A percentile compares a stretch with the other conserved stretches of the same genome.
These are phyloP conservation scores for Cydia strobilella DNA, from an alignment of 1,140 invertebrate genomes.

Conservation along the genomic window DNA sequence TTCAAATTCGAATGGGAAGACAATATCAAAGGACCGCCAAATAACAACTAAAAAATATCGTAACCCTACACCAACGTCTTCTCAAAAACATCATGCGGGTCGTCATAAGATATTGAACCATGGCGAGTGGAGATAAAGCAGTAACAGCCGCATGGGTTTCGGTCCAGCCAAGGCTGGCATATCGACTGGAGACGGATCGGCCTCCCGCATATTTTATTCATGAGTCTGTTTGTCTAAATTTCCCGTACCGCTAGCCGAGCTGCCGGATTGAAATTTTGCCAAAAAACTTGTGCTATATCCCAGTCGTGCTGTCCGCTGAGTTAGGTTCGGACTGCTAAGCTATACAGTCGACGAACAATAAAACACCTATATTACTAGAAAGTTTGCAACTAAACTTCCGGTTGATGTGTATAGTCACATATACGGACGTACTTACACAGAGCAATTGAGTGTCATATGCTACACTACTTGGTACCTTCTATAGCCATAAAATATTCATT, in stretches of 20 bases:
- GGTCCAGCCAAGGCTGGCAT: neutral
- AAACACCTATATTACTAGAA: constrained; percentile 5
- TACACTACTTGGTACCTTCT: neutral
- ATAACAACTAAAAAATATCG: constrained; percentile 30
- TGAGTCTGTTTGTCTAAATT: constrained; percentile 29
- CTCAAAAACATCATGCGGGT: neutral
- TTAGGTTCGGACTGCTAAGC: constrained; percentile 6
- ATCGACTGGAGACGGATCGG: constrained; percentile 24
- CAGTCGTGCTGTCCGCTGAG: constrained; percentile 13
- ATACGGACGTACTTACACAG: neutral
- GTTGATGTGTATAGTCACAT: neutral
- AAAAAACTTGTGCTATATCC: constrained; percentile 25
- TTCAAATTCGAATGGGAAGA: constrained; percentile 29
- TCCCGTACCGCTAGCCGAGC: constrained; percentile 11
- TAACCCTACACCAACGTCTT: constrained; percentile 22
- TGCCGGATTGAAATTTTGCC: constrained; percentile 29
- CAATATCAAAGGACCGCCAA: constrained; percentile 30
- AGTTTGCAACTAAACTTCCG: neutral
- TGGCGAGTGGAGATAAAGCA: neutral
- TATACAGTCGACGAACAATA: neutral
- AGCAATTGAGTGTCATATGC: neutral
- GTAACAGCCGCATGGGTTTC: neutral
- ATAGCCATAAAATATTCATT: neutral
- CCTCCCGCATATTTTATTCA: constrained; percentile 20
- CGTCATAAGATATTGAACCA: neutral